Evolutionary conservation across 2,113 vertebrate genomes (phyloP), one percentile per base, ranked within the genome.

Genomic region (Panthera uncia): DNA sequence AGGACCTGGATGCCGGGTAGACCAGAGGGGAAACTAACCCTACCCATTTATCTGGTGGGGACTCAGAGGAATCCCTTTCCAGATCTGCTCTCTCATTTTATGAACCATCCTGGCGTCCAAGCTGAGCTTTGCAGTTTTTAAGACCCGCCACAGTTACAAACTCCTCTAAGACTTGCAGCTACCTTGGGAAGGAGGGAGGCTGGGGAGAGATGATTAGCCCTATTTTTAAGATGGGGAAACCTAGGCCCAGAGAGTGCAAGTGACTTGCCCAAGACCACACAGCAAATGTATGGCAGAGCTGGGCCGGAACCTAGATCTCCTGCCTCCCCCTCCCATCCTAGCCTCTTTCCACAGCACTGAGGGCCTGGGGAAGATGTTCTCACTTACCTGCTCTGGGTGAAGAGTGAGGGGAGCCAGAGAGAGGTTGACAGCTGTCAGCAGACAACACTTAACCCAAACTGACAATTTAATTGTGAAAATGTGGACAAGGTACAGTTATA

Each of bases 401-500:
- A 76, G 50, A 83, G 50, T 33, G 0, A 78, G 36, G 31, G 33
- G 38, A 95, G 87, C 87, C 65, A 86, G 94, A 65, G 69, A 25
- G 91, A 97, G 69, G 92, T 82, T 85, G 97, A 97, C 73, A 82
- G 92, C 88, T 50, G 0, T 92, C 87, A 84, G 91, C 91, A 91
- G 95, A 97, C 97, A 97, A 45, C 15, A 85, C 90, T 93, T 95
- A 91, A 97, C 94, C 90, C 91, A 95, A 85, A 16, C 95, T 96
- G 96, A 97, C 92, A 95, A 97, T 71, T 97, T 97, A 96, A 97
- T 92, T 96, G 90, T 88, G 91, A 96, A 97, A 97, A 94, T 89
- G 82, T 92, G 95, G 45, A 92, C 1, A n/a, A 96, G 57, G 91
- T 93, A 85, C 45, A 71, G 69, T 71, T 93, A 89, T 78, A 85